A percentile compares a stretch with the other conserved stretches of the same genome.
These are phyloP conservation scores for Plebejus argus DNA, from an alignment of 2,888 invertebrate genomes.

Conservation along the genomic window DNA sequence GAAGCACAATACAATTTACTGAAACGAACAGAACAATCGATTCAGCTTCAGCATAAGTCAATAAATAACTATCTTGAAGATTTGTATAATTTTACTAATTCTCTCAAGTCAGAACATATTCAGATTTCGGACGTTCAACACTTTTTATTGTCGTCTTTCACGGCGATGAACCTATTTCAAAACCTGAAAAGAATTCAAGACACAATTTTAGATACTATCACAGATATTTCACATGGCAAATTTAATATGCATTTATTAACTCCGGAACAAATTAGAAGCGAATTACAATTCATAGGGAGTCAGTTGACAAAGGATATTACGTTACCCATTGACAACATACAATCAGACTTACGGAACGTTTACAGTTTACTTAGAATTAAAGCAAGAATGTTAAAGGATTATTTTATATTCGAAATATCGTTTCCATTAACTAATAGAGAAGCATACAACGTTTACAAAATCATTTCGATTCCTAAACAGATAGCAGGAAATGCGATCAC, in stretches of 20 bases:
- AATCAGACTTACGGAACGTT: no score
- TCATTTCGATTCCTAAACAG: conserved; percentile 5
- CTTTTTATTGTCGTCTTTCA: background rate
- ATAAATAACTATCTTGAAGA: conserved; percentile 8
- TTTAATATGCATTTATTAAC: background rate
- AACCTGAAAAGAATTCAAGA: conserved; percentile 2
- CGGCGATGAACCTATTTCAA: conserved; percentile 1
- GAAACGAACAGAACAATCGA: background rate
- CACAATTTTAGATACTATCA: background rate
- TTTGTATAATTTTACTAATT: background rate
- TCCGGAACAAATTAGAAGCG: background rate
- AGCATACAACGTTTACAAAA: background rate
- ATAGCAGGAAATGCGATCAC: conserved; percentile 6
- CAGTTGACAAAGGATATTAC: no score
- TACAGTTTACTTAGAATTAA: no score
- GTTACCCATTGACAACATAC: no score
- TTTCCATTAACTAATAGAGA: no score
- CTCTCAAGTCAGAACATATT: background rate
- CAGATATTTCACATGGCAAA: background rate
- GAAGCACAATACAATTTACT: background rate
- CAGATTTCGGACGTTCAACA: background rate
- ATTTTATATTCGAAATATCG: no score
- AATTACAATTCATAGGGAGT: no score
- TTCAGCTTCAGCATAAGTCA: background rate
- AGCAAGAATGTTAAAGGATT: background rate